Evolutionary conservation across 2,797 vertebrate genomes (phyloP).

Genomic region (Percopsis omiscomaycus): DNA sequence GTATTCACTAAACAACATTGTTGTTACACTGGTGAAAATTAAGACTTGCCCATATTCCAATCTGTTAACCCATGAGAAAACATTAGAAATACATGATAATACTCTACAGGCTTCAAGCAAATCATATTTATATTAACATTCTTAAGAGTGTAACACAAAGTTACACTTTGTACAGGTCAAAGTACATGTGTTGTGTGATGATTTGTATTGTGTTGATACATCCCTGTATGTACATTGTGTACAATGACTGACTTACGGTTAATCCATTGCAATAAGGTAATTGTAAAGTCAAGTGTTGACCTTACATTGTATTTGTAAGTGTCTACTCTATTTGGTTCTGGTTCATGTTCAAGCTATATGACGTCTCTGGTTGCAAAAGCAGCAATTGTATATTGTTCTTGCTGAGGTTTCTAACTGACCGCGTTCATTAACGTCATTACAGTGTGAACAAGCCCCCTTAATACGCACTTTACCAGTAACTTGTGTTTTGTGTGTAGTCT

Average conservation of each 20-base stretch:
- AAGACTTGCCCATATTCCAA: neutral
- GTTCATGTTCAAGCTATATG: slow-evolving; percentile 54
- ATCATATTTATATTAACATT: no score
- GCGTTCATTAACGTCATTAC: slow-evolving; percentile 27
- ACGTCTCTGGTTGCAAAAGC: slow-evolving; percentile 52
- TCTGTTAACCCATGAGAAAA: neutral
- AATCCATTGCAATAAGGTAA: neutral
- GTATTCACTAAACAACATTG: neutral
- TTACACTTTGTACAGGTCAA: no score
- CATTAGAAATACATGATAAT: neutral
- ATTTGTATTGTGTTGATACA: neutral
- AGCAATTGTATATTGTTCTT: slow-evolving; percentile 17
- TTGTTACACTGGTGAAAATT: slow-evolving; percentile 1
- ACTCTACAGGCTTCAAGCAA: neutral
- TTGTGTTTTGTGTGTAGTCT: slow-evolving; percentile 68
- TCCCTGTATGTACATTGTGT: neutral
- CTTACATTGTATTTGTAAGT: slow-evolving; percentile 1
- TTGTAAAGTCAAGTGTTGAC: slow-evolving; percentile 1
- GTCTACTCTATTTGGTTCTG: slow-evolving; percentile 38
- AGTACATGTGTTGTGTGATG: neutral
- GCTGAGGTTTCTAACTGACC: slow-evolving; percentile 22
- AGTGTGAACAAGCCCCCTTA: slow-evolving; percentile 27
- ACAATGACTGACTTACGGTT: neutral
- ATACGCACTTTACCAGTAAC: slow-evolving; percentile 74
- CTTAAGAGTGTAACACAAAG: neutral